Percentiles rank a stretch among this genome's conserved stretches.
Evolutionary conservation across 1,140 invertebrate genomes (phyloP).

Genomic region (Hirudo medicinalis): DNA sequence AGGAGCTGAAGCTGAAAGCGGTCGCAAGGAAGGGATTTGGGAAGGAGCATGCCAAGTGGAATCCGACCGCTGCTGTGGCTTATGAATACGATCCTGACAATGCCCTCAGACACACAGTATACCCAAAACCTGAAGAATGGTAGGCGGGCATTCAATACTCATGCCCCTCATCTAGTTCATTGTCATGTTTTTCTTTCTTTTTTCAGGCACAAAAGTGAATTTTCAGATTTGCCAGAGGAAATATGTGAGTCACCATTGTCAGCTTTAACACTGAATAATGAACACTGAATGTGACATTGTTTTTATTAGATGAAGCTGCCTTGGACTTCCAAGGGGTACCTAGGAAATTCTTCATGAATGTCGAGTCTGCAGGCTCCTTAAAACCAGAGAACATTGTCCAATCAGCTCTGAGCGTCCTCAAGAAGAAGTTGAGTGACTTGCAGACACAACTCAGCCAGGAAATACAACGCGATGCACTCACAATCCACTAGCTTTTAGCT

Average conservation of each 20-base stretch:
- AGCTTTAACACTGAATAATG: too few species aligned
- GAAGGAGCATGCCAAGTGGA: slow-evolving; percentile 99
- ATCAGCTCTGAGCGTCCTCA: slow-evolving; percentile 78
- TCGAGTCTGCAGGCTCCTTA: slow-evolving; percentile 82
- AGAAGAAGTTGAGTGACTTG: slow-evolving; percentile 88
- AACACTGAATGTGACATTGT: background rate
- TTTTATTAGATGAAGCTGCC: slow-evolving; percentile 61
- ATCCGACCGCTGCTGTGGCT: slow-evolving; percentile 89
- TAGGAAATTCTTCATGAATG: slow-evolving; percentile 93
- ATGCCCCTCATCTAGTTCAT: too few species aligned
- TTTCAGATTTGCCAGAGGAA: slow-evolving; percentile 81
- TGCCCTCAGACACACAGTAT: slow-evolving; percentile 84
- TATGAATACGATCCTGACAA: slow-evolving; percentile 99
- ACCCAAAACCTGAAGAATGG: slow-evolving; percentile 97
- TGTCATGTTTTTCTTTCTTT: too few species aligned
- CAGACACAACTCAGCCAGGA: slow-evolving; percentile 54
- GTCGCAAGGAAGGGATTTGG: slow-evolving; percentile 93
- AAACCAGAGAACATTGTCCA: slow-evolving; percentile 93
- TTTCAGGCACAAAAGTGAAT: slow-evolving; percentile 78
- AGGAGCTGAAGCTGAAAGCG: slow-evolving; percentile 84
- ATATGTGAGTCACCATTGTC: slow-evolving; percentile 51
- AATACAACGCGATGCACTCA: slow-evolving; percentile 31
- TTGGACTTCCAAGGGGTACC: slow-evolving; percentile 86
- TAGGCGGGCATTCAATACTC: slow-evolving; percentile 25
- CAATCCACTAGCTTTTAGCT: slow-evolving; percentile 19